Evolutionary conservation across 2,797 vertebrate species (phyloP).

Genomic region (Silurus lanzhouensis): DNA sequence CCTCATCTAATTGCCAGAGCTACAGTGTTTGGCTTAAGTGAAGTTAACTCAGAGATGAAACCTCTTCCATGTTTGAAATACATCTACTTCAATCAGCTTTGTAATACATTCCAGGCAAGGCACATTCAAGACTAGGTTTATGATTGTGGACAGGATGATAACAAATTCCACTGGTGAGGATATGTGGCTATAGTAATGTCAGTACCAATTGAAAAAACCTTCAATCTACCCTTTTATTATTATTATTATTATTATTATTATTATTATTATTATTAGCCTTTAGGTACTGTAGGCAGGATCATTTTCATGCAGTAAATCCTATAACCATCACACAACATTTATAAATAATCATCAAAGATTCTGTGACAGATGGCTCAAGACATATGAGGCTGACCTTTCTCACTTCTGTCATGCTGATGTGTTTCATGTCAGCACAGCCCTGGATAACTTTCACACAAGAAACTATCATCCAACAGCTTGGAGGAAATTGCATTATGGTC

Average conservation of each 20-base stretch:
- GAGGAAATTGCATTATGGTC: slow-evolving; percentile 62
- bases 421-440: slow-evolving; percentile 59
- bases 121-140: slow-evolving; percentile 52
- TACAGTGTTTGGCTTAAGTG: slow-evolving; percentile 68
- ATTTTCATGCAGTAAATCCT: background rate
- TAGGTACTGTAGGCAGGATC: background rate
- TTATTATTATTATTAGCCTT: background rate
- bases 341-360: slow-evolving; percentile 41
- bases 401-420: slow-evolving; percentile 63
- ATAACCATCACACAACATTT: background rate
- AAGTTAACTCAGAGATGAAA: slow-evolving; percentile 73
- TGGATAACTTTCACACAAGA: slow-evolving; percentile 71
- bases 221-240: background rate
- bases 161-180: slow-evolving; percentile 74
- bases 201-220: slow-evolving; percentile 61
- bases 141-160: slow-evolving; percentile 56
- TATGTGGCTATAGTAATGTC: slow-evolving; percentile 66
- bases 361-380: slow-evolving; percentile 66
- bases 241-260: background rate
- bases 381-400: slow-evolving; percentile 73
- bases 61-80: slow-evolving; percentile 62
- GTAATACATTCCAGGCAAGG: slow-evolving; percentile 61
- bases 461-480: slow-evolving; percentile 65
- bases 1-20: slow-evolving; percentile 49
- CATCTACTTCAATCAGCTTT: slow-evolving; percentile 65